Base-by-base conservation (phyloP, 1,140 invertebrate species). In the Drosophila saltans region DNA sequence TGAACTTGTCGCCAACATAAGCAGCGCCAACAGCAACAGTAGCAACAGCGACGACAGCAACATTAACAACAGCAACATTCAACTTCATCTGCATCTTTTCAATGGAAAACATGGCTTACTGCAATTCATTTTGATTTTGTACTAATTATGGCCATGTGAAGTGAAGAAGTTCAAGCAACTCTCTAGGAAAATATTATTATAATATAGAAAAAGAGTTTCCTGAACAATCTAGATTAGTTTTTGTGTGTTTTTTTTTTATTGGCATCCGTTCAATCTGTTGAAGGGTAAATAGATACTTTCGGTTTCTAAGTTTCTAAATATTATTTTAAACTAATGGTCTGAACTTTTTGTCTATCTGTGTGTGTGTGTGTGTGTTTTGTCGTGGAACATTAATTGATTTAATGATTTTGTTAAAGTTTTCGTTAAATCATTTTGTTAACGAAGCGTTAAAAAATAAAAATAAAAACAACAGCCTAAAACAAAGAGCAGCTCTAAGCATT, bases 371-470 rank as follows among this genome's bases (percentile, higher is more conserved):
- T 62, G 52, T 59, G 55, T 55, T 30, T 43, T 9, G 9, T 79
- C 65, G 75, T 71, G 83, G 72, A 65, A 80, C 82, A 88, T 88
- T 88, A 86, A 86, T 66, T 74, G 80, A 73, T 62, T 85, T 86
- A 86, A 88, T 80, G 80, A 74, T 83, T 88, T 52, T 58, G 62
- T 24, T 63, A 69, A 61, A 58, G 59, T 59, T 69, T 80, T 80
- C 81, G 60, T 76, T 64, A 76, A 61, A 36, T 36, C 70, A 41
- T 74, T 71, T 77, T 80, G 72, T 73, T 86, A 86, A 69, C 82
- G 82, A 76, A 88, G 82, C 82, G 82, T 86, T 83, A 73, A 76
- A 79, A 75, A 73, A 30, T 2, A 30, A 30, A 30, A 30, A 30
- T 2, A 30, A 30, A 30, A 30, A 30, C 28, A 30, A 30, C 2